Base-by-base conservation (phyloP, 1,140 invertebrate genomes). In the Drosophila nikananu region DNA sequence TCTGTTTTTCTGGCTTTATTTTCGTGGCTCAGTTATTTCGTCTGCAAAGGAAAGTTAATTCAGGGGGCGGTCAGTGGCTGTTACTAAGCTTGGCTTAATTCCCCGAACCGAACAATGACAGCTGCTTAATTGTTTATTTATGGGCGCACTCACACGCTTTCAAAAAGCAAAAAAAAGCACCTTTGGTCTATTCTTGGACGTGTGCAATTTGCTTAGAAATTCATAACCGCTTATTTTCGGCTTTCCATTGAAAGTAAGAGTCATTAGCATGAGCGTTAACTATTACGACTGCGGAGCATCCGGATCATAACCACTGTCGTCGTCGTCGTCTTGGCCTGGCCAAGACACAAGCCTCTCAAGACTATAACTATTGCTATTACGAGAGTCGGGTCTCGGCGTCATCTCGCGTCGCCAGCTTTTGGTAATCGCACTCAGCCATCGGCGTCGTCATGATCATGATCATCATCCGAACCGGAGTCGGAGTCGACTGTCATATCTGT, bases 191-290 rank as follows among this genome's bases (percentile, higher is more conserved):
- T 65, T 65, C 49, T 86, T 77, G 59, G 71, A 80, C 61, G 68
- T 54, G 68, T 78, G 73, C 78, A 51, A 71, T 55, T 65, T 59
- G 42, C 30, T 12, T 19, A 48, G 35, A 49, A 73, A 73, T 61
- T 71, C 35, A 41, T 59, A 71, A 41, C 25, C 68, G 21, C n/a
- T 21, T 49, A 49, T 76, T 87, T 83, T 81, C 42, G 63, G 77
- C 62, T 89, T 78, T 81, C 60, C 79, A 61, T 70, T 35, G 71
- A 91, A 86, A 90, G 86, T 75, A 86, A 86, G 81, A 86, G 79
- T 67, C 79, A 90, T 90, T 86, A 83, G 78, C 81, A 79, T 83
- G 60, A 48, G 75, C 60, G 61, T 74, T 59, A 73, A 81, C 86
- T 81, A 89, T 87, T 84, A 83, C 83, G 77, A 76, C 64, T 75